Evolutionary conservation across 2,888 invertebrate genomes (phyloP), one percentile per base, ranked within the genome.

Genomic region (Pediacus dermestoides): DNA sequence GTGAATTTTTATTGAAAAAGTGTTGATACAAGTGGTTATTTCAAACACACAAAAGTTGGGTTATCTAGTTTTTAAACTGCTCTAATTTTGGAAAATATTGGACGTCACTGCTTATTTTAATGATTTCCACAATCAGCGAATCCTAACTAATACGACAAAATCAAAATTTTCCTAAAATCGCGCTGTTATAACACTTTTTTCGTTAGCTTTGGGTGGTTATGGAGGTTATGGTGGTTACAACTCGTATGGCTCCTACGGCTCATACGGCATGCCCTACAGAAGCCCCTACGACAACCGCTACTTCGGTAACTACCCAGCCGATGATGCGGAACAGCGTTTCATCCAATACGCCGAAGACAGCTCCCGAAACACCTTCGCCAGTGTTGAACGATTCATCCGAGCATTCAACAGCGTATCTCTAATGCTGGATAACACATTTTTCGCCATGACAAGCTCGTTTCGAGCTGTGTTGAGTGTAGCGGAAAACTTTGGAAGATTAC

Each of bases 361-460:
- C 56, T 89, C 94, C 0, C 75, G 94, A 28, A 87, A 88, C 37
- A 91, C 97, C 4, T 97, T 97, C 68, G 88, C 94, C 59, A 92
- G 91, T 8, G 91, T 97, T 51, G 94, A 96, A 68, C 85, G 91
- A 94, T 2, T 64, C 22, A 60, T 63, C 16, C 81, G 85, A 52
- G 92, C 96, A 1, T 88, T 96, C 50, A 86, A 88, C 10, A 94
- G 96, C 34, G 81, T 97, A 2, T 89, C 94, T 2, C 89, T 93
- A 80, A 94, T 97, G 92, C 69, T 97, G 37, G 96, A 96, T 61
- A 95, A 94, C 12, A 95, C 96, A 27, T 95, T 93, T 67, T 88
- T 89, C 64, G 95, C 96, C 2, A 78, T 97, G 60, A 91, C 93
- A 11, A 94, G 88, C 67, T 95, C 96, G 0, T 97, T 96, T 65